phyloP scores from a whole-genome alignment of 2,113 vertebrate species.

The Tachycineta bicolor region DNA sequence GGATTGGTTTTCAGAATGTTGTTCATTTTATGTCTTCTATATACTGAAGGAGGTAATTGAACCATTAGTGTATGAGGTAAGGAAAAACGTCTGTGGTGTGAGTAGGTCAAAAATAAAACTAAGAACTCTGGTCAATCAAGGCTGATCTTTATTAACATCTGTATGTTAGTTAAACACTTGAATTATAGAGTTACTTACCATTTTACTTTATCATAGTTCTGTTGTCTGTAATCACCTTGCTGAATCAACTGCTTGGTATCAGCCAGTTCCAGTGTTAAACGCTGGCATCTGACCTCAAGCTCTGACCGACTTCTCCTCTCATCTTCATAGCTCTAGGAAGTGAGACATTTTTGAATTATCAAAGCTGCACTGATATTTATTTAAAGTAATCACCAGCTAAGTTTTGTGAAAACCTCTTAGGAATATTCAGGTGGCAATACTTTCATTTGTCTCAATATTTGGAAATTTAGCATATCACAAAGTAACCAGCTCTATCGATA shows the following conservation, averaged over 20 bases:
- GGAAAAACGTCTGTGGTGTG: background rate
- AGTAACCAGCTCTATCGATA: background rate
- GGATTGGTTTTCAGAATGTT: background rate
- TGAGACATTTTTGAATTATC: background rate
- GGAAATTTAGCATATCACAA: background rate
- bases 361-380: background rate
- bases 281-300: slow-evolving; percentile 88
- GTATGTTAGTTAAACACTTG: background rate
- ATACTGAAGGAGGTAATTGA: background rate
- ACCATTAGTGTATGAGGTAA: background rate
- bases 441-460: background rate
- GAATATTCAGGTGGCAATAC: background rate
- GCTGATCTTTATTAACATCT: background rate
- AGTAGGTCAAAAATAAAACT: background rate
- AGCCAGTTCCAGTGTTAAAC: slow-evolving; percentile 88
- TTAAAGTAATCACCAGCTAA: background rate
- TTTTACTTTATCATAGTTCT: slow-evolving; percentile 92
- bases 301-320: slow-evolving; percentile 86
- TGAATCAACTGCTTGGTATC: slow-evolving; percentile 93
- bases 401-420: background rate
- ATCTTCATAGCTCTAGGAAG: slow-evolving; percentile 86
- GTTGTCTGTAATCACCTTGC: slow-evolving; percentile 89
- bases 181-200: slow-evolving; percentile 69
- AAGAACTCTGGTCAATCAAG: background rate
- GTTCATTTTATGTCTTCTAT: background rate